Base-by-base conservation (phyloP, 2,113 vertebrate species). In the Riparia riparia region DNA sequence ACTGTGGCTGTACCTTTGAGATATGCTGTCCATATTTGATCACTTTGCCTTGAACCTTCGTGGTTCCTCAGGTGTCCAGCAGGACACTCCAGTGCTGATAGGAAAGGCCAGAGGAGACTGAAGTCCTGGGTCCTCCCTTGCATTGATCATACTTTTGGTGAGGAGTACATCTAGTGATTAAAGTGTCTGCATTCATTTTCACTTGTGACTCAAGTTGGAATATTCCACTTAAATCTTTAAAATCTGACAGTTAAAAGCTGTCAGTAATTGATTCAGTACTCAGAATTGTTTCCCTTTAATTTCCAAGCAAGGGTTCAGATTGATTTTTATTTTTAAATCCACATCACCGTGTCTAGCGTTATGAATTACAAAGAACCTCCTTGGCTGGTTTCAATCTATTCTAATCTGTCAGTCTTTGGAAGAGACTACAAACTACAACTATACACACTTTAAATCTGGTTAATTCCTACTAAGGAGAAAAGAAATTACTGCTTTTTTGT, bases 251-350 rank as follows among this genome's bases (percentile, higher is more conserved):
- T 81, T 92, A 70, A 88, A 95, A 88, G 56, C 56, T 88, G 71
- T 71, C 37, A 79, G 72, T 82, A 95, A 89, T 80, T 92, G 92
- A 89, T 87, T 95, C 71, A 39, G 26, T 66, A 64, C 51, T 95
- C 63, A 85, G 89, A 83, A 88, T 70, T 37, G 54, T 45, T 93
- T 50, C 53, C 61, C 37, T 91, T 94, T 89, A 50, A 82, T 85
- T 94, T 94, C 56, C 76, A 93, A 81, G 56, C 26, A 83, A 90
- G 49, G 1, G 8, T 81, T 95, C 76, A 80, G 85, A 58, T 47
- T 85, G 76, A 92, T 92, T 94, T 95, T 93, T 91, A 66, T 93
- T 95, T 96, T 93, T 85, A 95, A 94, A 93, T 95, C 78, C 42
- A 90, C 54, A 93, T 91, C 42, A 72, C 41, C 41, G 5, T 72